A percentile compares a stretch with the other conserved stretches of the same genome.
These are phyloP conservation scores for Drymonia ruficornis DNA, from an alignment of 2,888 invertebrate species.

Conservation along the genomic window DNA sequence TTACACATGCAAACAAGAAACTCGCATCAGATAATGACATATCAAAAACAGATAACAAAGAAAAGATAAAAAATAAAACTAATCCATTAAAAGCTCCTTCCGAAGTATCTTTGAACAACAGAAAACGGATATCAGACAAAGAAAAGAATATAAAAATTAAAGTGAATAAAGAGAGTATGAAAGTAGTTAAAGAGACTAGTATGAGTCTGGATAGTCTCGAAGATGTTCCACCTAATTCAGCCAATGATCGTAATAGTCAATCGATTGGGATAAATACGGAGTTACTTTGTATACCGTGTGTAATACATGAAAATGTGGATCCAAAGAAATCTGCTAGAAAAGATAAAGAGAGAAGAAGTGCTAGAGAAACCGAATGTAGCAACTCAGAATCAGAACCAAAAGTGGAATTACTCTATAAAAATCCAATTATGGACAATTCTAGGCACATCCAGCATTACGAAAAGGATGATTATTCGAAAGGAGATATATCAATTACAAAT, in stretches of 20 bases:
- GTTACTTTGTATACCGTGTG: slow-evolving; percentile 71
- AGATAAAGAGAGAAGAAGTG: slow-evolving; percentile 29
- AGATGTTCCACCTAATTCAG: slow-evolving; percentile 38
- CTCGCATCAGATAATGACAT: slow-evolving; percentile 24
- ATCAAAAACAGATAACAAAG: slow-evolving; percentile 24
- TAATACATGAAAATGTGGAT: slow-evolving; percentile 63
- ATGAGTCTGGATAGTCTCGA: slow-evolving; percentile 78
- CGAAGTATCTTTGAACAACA: slow-evolving; percentile 22
- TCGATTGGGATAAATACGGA: slow-evolving; percentile 73
- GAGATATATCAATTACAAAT: slow-evolving; percentile 37
- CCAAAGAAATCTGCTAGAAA: slow-evolving; percentile 43
- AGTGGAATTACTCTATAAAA: slow-evolving; percentile 70
- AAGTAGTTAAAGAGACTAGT: slow-evolving; percentile 59
- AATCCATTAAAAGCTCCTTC: slow-evolving; percentile 19
- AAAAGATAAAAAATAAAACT: slow-evolving; percentile 21
- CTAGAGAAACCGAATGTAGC: slow-evolving; percentile 22
- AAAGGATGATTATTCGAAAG: slow-evolving; percentile 38
- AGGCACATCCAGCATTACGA: slow-evolving; percentile 49
- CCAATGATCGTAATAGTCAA: slow-evolving; percentile 49
- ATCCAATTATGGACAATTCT: slow-evolving; percentile 61
- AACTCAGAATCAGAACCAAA: slow-evolving; percentile 42
- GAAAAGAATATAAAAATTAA: slow-evolving; percentile 30
- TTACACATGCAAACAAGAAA: slow-evolving; percentile 26
- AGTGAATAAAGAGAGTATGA: slow-evolving; percentile 29
- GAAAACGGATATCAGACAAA: slow-evolving; percentile 23